Conservation (phyloP, 1,140 invertebrate species). For the Anoplophora glabripennis region DNA sequence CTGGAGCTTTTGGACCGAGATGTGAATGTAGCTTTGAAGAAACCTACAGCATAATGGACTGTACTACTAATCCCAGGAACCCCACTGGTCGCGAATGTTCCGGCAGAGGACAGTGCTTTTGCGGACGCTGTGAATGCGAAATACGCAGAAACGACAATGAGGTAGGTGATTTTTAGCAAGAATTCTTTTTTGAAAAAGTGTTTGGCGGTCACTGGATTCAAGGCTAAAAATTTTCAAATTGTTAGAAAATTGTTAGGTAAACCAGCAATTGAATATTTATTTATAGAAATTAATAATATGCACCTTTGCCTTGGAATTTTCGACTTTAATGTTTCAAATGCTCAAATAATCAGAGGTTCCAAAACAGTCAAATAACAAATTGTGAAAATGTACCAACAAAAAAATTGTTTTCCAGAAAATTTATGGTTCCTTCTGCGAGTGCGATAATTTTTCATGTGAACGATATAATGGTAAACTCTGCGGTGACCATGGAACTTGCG, state of each 20-base stretch:
- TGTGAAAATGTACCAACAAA: neutral
- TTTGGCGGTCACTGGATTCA: neutral
- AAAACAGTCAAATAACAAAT: too few species aligned
- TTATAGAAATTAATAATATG: too few species aligned
- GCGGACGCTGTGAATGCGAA: slow-evolving; percentile 62
- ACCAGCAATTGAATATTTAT: too few species aligned
- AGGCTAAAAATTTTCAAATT: neutral
- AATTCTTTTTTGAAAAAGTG: neutral
- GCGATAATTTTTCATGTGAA: slow-evolving; percentile 71
- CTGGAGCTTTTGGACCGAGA: slow-evolving; percentile 60
- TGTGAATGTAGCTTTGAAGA: slow-evolving; percentile 63
- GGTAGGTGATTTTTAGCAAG: slow-evolving; percentile 8
- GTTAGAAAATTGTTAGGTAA: too few species aligned
- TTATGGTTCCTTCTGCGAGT: slow-evolving; percentile 70
- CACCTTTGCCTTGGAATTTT: too few species aligned
- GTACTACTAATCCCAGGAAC: slow-evolving; percentile 59
- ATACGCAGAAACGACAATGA: slow-evolving; percentile 42
- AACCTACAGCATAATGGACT: slow-evolving; percentile 25
- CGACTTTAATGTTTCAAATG: too few species aligned
- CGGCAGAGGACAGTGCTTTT: slow-evolving; percentile 61
- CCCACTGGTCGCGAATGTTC: slow-evolving; percentile 61
- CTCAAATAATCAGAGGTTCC: too few species aligned
- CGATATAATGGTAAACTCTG: slow-evolving; percentile 60
- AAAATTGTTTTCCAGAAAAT: slow-evolving; percentile 32
- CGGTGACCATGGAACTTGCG: slow-evolving; percentile 60